A percentile compares a stretch with the other conserved stretches of the same genome.
phyloP scores from a whole-genome alignment of 2,888 invertebrate species.

The Parapristionchus giblindavisi region DNA sequence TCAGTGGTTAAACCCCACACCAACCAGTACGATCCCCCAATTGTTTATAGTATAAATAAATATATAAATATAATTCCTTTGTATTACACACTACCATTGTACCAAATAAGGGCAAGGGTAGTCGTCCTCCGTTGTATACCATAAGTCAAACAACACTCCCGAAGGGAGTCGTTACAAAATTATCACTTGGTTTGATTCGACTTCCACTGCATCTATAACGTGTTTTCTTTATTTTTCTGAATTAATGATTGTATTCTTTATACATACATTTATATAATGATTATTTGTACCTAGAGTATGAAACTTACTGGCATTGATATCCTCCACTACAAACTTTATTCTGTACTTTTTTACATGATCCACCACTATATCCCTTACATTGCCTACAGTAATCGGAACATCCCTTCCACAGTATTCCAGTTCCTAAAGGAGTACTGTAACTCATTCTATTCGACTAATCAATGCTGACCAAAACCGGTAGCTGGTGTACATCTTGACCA shows the following conservation, averaged over 20 bases:
- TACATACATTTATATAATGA: not conserved
- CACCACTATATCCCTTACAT: not conserved
- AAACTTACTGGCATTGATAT: conserved; percentile 18
- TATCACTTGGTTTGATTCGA: not conserved
- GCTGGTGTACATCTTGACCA: not conserved
- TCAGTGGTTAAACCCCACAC: too few species aligned
- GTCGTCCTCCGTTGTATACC: too few species aligned
- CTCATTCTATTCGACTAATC: not conserved
- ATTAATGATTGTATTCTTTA: not conserved
- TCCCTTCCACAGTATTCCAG: not conserved
- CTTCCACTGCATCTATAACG: not conserved
- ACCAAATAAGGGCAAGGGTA: too few species aligned
- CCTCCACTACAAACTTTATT: conserved; percentile 4
- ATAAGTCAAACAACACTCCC: not conserved
- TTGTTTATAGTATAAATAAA: too few species aligned
- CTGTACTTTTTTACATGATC: not conserved
- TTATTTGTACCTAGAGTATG: not conserved
- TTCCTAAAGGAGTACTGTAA: not conserved
- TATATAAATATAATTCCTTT: too few species aligned
- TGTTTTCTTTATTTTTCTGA: not conserved
- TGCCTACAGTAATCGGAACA: conserved; percentile 17
- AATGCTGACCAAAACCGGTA: not conserved
- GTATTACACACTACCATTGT: too few species aligned
- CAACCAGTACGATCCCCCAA: too few species aligned
- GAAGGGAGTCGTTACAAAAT: not conserved